A percentile compares a stretch with the other conserved stretches of the same genome.
phyloP scores from a whole-genome alignment of 2,888 invertebrate species.

The Eurois occulta region DNA sequence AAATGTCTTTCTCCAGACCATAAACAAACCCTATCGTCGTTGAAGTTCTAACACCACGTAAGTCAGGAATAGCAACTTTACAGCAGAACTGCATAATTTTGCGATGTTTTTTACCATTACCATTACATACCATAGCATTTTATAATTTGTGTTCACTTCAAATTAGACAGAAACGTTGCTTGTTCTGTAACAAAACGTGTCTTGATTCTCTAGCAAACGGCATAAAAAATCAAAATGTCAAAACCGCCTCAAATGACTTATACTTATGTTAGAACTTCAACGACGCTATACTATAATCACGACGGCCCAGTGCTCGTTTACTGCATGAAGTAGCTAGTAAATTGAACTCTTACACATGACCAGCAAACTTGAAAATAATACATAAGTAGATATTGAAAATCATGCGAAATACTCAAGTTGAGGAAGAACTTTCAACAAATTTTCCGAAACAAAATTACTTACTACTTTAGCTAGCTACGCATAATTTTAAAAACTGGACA shows the following conservation, averaged over 20 bases:
- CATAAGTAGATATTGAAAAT: neutral
- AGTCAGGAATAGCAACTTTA: too few species aligned
- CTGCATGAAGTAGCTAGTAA: neutral
- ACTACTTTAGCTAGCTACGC: conserved; percentile 3
- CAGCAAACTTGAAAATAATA: neutral
- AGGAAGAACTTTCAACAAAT: conserved; percentile 18
- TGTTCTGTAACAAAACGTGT: too few species aligned
- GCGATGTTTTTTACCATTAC: too few species aligned
- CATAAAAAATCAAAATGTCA: too few species aligned
- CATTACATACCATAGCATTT: too few species aligned
- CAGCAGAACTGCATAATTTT: too few species aligned
- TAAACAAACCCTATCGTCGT: neutral
- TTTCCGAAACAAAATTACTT: conserved; percentile 14
- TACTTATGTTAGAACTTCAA: too few species aligned
- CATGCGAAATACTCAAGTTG: neutral
- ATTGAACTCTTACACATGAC: neutral
- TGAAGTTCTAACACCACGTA: too few species aligned
- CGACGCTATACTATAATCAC: neutral
- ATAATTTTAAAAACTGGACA: neutral
- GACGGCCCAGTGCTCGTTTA: neutral
- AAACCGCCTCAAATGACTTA: too few species aligned
- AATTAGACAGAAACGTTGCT: too few species aligned
- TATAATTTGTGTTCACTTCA: too few species aligned
- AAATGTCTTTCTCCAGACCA: neutral
- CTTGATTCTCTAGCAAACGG: too few species aligned